Evolutionary conservation across 2,888 invertebrate genomes (phyloP), one percentile per base, ranked within the genome.

Genomic region (Dolichopus griseipennis): DNA sequence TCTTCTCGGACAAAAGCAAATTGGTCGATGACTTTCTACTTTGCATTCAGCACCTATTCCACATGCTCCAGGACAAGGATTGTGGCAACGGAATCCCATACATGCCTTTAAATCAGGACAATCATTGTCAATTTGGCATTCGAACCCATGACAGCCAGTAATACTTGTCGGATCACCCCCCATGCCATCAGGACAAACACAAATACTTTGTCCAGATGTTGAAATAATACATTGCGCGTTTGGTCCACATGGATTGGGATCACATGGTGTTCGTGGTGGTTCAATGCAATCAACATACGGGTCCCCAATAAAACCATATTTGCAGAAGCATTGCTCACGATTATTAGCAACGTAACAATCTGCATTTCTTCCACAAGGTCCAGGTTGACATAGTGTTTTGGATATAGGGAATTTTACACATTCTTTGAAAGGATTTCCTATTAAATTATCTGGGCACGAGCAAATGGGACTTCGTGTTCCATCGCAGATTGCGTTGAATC

Each of bases 271-370:
- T 64, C 81, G 84, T 73, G 89, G 88, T 78, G 88, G 86, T 66
- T 86, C 83, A 73, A 85, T 84, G 76, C 93, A 93, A n/a, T 87
- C 89, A 37, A 86, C 84, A 74, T 92, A 91, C 6, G 93, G 89
- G 83, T 94, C 91, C 21, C 93, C 94, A 64, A 84, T 84, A 78
- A 84, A 92, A 34, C 90, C 91, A 65, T 84, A 78, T 77, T 86
- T 87, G 75, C 94, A 95, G 79, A 88, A 92, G 78, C 94, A 94
- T 79, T 90, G 88, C 79, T 95, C 93, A 75, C 88, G 87, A 75
- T 91, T 91, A 69, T 89, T 88, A 65, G 89, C 85, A 7, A 92
- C 90, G 76, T 93, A 93, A 77, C 93, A 94, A 76, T 93, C 92
- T 12, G 93, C 88, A 78, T 93, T 91, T 21, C 83, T 80, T 34